A percentile compares a stretch with the other conserved stretches of the same genome.
Conservation (phyloP, 37 sponge, comb jelly and placozoan species). For the Diacarnus erythraeanus region DNA sequence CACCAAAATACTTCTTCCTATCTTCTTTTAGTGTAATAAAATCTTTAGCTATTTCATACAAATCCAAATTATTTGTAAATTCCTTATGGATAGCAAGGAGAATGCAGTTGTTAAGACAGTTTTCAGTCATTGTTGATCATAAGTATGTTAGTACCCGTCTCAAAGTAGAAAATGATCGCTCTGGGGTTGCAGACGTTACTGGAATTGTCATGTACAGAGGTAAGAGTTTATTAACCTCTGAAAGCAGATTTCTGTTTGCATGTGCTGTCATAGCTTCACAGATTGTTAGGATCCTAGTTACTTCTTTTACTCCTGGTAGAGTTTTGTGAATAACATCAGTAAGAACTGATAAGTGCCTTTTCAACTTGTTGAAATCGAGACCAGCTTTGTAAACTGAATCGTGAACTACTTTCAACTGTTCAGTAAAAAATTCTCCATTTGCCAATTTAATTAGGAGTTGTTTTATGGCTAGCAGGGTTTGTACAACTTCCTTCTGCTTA, state of each 20-base stretch:
- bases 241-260: conserved; percentile 35
- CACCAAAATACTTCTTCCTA: too few species aligned
- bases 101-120: too few species aligned
- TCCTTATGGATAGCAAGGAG: too few species aligned
- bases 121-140: too few species aligned
- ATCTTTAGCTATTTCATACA: too few species aligned
- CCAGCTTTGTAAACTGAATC: conserved; percentile 54
- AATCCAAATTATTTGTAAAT: too few species aligned
- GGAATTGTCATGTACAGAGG: too few species aligned
- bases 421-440: conserved; percentile 28
- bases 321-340: conserved; percentile 47
- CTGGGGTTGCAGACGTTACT: too few species aligned
- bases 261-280: conserved; percentile 57
- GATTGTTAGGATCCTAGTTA: conserved; percentile 55
- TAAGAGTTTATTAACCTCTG: too few species aligned
- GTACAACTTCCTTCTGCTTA: conserved; percentile 17
- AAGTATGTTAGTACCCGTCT: too few species aligned
- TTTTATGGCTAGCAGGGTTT: conserved; percentile 34
- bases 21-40: too few species aligned
- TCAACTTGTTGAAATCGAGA: conserved; percentile 23
- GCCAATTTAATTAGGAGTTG: conserved; percentile 39
- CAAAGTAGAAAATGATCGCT: too few species aligned
- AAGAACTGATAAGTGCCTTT: conserved; percentile 45
- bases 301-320: conserved; percentile 42
- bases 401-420: conserved; percentile 11